A percentile compares a stretch with the other conserved stretches of the same genome.
Conservation (phyloP, 1,140 invertebrate species). For the Oreohelix idahoensis region DNA sequence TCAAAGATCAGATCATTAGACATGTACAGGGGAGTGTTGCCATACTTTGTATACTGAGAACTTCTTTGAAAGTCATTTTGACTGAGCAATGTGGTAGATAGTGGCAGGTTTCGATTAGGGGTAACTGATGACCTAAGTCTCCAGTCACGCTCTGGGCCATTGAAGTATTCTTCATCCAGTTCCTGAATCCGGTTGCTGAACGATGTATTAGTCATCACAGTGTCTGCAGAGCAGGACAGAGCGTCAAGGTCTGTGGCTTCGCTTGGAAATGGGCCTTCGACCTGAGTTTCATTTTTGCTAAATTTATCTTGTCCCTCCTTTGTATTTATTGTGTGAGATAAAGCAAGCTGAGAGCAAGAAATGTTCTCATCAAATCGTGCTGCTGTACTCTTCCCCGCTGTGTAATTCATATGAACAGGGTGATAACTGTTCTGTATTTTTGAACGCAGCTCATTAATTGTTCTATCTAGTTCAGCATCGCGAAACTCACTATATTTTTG, state of each 20-base stretch:
- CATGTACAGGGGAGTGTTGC: not conserved
- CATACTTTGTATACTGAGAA: not conserved
- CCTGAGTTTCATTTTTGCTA: not conserved
- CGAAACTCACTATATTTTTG: not conserved
- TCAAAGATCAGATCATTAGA: not conserved
- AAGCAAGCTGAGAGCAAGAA: not conserved
- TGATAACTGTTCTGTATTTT: not conserved
- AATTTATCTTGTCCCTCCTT: not conserved
- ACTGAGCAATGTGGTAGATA: not conserved
- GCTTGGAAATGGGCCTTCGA: not conserved
- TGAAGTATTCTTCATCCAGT: not conserved
- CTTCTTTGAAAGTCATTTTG: not conserved
- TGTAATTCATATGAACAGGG: not conserved
- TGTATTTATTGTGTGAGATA: not conserved
- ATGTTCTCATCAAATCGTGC: not conserved
- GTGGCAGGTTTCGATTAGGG: not conserved
- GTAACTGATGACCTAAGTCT: not conserved
- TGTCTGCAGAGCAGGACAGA: not conserved
- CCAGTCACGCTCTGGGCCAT: not conserved
- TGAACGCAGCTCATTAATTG: not conserved
- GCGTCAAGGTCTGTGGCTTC: not conserved
- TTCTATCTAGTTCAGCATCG: not conserved
- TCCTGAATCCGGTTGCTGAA: not conserved
- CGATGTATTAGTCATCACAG: not conserved
- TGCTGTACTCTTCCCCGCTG: not conserved